Base-by-base conservation (phyloP, 2,797 vertebrate species). In the Onychomys leucogaster region DNA sequence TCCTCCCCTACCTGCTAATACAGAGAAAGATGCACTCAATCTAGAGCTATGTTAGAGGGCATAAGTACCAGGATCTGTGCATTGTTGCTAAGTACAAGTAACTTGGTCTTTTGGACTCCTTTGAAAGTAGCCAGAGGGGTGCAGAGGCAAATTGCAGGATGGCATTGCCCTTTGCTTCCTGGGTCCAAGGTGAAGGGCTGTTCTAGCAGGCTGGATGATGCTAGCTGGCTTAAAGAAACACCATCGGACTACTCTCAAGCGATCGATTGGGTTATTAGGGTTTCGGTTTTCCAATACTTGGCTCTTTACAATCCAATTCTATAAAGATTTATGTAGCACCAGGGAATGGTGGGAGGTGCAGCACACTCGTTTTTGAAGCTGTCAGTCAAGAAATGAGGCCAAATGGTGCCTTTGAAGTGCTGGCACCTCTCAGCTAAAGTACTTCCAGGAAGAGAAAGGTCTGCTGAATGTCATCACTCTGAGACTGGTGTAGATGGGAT, bases 241-340 rank as follows among this genome's bases (percentile, higher is more conserved):
- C 78, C 65, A 84, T 49, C 92, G 95, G 96, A 86, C 96, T 94
- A 49, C 96, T 94, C 94, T 96, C 89, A 76, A 46, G 84, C 46
- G 5, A 97, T 98, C 88, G 52, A 97, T 94, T 49, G 76, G 95
- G 96, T 96, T 97, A 96, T 96, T 92, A 97, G 92, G 93, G 94
- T 93, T 97, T 96, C 96, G 67, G 91, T 95, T 98, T 97, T 98
- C 96, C 97, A 96, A 96, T 98, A 98, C 91, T 92, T 90, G 93
- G 57, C 87, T 97, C 81, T 96, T 96, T 95, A 96, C 94, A 96
- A 52, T 96, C 93, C 96, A 95, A 92, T 96, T 97, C 96, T 97
- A 67, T 93, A 94, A 98, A 96, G 98, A 97, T 97, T 97, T 97
- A 97, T 97, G 96, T 94, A 96, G 95, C 95, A 95, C 69, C 78